A percentile compares a stretch with the other conserved stretches of the same genome.
These are phyloP conservation scores for Lepidurus packardi DNA, from an alignment of 1,140 invertebrate genomes.

Conservation along the genomic window DNA sequence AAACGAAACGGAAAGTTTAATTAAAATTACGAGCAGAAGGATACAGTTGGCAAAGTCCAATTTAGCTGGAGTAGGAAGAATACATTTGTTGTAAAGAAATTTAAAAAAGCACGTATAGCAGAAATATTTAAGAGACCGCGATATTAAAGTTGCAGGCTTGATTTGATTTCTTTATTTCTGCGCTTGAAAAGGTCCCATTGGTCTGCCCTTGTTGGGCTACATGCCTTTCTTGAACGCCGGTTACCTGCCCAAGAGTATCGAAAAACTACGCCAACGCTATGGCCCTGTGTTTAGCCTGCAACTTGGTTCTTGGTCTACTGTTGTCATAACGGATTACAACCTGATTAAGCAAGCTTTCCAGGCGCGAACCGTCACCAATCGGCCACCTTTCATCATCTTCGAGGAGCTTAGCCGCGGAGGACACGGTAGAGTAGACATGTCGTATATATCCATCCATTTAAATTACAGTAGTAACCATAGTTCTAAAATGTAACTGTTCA, in stretches of 20 bases:
- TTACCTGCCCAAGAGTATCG: constrained; percentile 4
- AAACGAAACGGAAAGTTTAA: too few relatives aligned
- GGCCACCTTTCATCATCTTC: constrained; percentile 16
- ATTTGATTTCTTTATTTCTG: too few relatives aligned
- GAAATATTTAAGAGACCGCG: too few relatives aligned
- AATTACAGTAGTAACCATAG: too few relatives aligned
- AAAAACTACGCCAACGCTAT: constrained; percentile 12
- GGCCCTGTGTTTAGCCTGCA: constrained; percentile 18
- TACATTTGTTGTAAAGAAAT: too few relatives aligned
- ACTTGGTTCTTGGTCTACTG: constrained; percentile 19
- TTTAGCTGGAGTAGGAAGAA: too few relatives aligned
- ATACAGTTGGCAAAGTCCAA: too few relatives aligned
- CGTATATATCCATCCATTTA: background rate
- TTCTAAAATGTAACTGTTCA: background rate
- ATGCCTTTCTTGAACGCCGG: constrained; percentile 2
- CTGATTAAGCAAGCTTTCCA: constrained; percentile 23
- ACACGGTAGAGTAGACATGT: background rate
- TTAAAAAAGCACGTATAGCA: too few relatives aligned
- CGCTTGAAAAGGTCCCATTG: constrained; percentile 39
- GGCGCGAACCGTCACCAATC: background rate
- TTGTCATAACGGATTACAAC: constrained; percentile 26
- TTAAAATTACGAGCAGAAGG: too few relatives aligned
- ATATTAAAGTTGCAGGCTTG: too few relatives aligned
- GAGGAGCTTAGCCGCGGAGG: constrained; percentile 6
- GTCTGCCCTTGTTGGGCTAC: constrained; percentile 39